A percentile compares a stretch with the other conserved stretches of the same genome.
Evolutionary conservation across 1,140 invertebrate genomes (phyloP).

Genomic region (Vollenhovia emeryi): DNA sequence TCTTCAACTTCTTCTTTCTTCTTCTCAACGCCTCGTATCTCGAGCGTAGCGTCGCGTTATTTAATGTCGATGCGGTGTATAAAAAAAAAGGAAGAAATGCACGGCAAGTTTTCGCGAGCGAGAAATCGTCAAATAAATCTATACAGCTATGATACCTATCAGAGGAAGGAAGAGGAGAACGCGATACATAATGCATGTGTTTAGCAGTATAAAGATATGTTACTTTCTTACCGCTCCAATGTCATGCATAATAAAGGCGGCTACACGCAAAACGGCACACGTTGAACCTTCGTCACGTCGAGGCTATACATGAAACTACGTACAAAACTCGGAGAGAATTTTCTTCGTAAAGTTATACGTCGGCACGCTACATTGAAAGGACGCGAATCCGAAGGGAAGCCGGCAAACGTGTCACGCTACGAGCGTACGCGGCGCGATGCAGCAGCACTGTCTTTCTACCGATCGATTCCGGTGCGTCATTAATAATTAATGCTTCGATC

Average conservation of each 20-base stretch:
- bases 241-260: constrained; percentile 50
- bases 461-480: constrained; percentile 50
- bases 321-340: constrained; percentile 36
- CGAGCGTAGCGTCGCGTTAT: neutral
- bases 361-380: constrained; percentile 52
- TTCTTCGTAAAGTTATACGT: constrained; percentile 49
- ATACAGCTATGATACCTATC: neutral
- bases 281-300: constrained; percentile 32
- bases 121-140: constrained; percentile 16
- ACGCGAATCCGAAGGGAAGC: constrained; percentile 42
- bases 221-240: constrained; percentile 52
- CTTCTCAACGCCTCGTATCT: neutral
- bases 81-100: neutral
- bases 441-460: neutral
- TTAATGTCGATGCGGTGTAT: neutral
- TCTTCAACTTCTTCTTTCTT: neutral
- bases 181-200: constrained; percentile 11
- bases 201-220: constrained; percentile 48
- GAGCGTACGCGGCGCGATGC: constrained; percentile 35
- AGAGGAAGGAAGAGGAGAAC: neutral
- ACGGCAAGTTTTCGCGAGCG: neutral
- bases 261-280: constrained; percentile 52
- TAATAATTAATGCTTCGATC: constrained; percentile 59
- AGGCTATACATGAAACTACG: constrained; percentile 55
- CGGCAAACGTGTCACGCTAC: constrained; percentile 41